phyloP scores from a whole-genome alignment of 2,888 invertebrate species.

The Drosophila histrio region DNA sequence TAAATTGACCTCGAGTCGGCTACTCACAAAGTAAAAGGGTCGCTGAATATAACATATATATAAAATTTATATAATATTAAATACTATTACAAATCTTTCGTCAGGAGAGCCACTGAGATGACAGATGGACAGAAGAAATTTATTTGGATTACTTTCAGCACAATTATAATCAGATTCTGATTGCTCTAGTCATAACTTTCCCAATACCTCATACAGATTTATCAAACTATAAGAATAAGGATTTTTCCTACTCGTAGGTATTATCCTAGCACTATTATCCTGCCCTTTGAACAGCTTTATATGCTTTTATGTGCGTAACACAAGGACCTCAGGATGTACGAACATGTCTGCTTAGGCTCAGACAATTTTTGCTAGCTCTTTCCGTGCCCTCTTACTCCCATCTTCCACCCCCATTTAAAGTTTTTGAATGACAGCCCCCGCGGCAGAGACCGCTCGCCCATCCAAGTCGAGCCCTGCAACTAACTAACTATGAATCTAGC shows the following conservation, averaged over 20 bases:
- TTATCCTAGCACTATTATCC: background rate
- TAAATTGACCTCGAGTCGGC: no score
- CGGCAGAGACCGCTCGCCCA: background rate
- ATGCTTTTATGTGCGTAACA: slow-evolving; percentile 4
- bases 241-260: background rate
- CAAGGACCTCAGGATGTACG: background rate
- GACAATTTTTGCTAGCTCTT: slow-evolving; percentile 9
- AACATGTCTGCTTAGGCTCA: slow-evolving; percentile 11
- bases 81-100: no score
- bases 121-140: no score
- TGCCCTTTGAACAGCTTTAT: background rate
- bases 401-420: slow-evolving; percentile 1
- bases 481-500: slow-evolving; percentile 74
- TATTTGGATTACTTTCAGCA: background rate
- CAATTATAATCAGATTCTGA: background rate
- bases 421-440: slow-evolving; percentile 9
- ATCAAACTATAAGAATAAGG: background rate
- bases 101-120: no score
- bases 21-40: no score
- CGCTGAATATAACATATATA: no score
- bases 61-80: no score
- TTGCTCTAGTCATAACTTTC: no score
- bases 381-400: background rate
- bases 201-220: background rate
- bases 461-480: slow-evolving; percentile 20